Percentiles rank a stretch among this genome's conserved stretches.
These are phyloP conservation scores for Pogonomyrmex barbatus DNA, from an alignment of 1,140 invertebrate species.

Conservation along the genomic window DNA sequence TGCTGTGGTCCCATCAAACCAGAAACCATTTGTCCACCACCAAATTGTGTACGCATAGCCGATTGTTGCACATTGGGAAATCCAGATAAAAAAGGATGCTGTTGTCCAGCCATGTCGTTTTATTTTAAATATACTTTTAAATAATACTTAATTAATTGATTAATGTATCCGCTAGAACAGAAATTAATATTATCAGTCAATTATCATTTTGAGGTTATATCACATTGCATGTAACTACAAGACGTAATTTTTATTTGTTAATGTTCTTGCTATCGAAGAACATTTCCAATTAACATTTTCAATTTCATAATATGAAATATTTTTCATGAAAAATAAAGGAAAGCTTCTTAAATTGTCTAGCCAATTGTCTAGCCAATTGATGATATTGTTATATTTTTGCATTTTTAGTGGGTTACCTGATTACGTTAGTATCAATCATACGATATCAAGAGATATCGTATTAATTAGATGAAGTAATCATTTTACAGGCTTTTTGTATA, in stretches of 20 bases:
- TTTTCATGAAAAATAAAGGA: not conserved
- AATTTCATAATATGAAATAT: not conserved
- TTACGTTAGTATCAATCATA: not conserved
- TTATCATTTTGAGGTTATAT: constrained; percentile 65
- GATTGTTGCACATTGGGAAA: constrained; percentile 87
- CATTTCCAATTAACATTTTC: constrained; percentile 5
- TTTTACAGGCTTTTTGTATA: not conserved
- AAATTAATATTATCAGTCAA: constrained; percentile 5
- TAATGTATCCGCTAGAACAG: not conserved
- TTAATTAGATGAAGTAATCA: constrained; percentile 14
- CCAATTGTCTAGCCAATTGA: not conserved
- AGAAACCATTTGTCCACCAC: constrained; percentile 86
- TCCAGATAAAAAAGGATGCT: constrained; percentile 87
- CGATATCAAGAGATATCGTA: not conserved
- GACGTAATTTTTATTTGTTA: not conserved
- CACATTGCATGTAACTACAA: not conserved
- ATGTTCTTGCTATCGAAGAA: not conserved
- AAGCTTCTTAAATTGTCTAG: not conserved
- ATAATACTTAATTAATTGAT: not conserved
- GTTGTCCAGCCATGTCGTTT: constrained; percentile 86
- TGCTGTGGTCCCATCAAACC: constrained; percentile 86
- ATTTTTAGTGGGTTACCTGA: not conserved
- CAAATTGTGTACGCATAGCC: constrained; percentile 87
- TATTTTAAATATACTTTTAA: not conserved
- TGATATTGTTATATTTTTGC: not conserved